Percentiles rank a stretch among this genome's conserved stretches.
phyloP scores from a whole-genome alignment of 2,888 invertebrate genomes.

The Matsumyia berberina region DNA sequence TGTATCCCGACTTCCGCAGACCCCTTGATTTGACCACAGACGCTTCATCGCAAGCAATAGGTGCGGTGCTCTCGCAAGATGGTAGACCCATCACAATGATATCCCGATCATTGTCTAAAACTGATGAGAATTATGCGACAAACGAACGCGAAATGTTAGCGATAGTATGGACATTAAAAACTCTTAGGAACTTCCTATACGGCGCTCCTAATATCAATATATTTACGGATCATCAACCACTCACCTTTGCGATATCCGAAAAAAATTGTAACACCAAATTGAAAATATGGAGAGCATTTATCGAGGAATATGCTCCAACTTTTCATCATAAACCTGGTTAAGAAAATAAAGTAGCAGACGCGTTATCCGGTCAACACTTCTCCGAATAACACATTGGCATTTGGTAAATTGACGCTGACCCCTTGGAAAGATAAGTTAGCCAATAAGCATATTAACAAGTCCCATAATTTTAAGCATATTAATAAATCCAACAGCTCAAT shows the following conservation, averaged over 20 bases:
- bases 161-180: constrained; percentile 81
- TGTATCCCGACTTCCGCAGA: constrained; percentile 37
- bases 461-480: too few relatives aligned
- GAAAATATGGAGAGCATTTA: constrained; percentile 39
- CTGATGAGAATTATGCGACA: constrained; percentile 74
- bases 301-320: constrained; percentile 30
- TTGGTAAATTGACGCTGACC: too few relatives aligned
- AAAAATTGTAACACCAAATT: constrained; percentile 35
- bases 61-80: constrained; percentile 78
- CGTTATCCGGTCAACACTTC: constrained; percentile 30
- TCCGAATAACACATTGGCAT: too few relatives aligned
- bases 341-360: constrained; percentile 39
- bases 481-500: too few relatives aligned
- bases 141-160: constrained; percentile 81
- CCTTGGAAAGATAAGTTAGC: too few relatives aligned
- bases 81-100: constrained; percentile 78
- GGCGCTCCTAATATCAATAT: constrained; percentile 78
- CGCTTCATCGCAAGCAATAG: constrained; percentile 78
- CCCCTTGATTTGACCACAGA: constrained; percentile 78
- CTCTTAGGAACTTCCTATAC: constrained; percentile 81
- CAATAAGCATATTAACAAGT: too few relatives aligned
- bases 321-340: constrained; percentile 40
- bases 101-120: constrained; percentile 77
- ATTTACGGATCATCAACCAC: constrained; percentile 69
- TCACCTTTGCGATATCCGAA: constrained; percentile 62